Evolutionary conservation across 1,140 invertebrate species (phyloP).

Genomic region (Musca vetustissima): DNA sequence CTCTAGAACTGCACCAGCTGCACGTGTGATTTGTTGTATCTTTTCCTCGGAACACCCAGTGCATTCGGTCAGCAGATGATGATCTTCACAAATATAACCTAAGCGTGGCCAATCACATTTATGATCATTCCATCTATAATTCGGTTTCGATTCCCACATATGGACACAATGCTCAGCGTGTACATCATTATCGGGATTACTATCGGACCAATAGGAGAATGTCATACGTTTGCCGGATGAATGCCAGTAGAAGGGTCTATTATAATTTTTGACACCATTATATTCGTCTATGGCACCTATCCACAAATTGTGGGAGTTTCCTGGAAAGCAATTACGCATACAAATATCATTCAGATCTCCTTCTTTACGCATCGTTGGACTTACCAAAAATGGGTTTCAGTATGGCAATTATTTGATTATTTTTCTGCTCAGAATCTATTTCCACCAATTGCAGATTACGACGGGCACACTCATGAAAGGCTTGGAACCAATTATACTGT

Average conservation of each 20-base stretch:
- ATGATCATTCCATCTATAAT: neutral
- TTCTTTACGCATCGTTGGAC: neutral
- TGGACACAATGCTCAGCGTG: neutral
- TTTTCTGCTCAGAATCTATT: neutral
- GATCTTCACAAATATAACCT: neutral
- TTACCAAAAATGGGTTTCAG: neutral
- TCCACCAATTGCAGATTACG: neutral
- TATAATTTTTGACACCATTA: neutral
- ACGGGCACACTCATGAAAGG: neutral
- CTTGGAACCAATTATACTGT: neutral
- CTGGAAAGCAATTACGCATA: neutral
- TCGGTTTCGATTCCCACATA: neutral
- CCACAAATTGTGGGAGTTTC: neutral
- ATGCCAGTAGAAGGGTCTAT: neutral
- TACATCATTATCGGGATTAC: neutral
- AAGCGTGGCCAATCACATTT: neutral
- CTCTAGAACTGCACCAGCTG: too few species aligned
- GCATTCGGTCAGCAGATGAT: neutral
- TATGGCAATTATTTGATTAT: neutral
- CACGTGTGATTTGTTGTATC: too few species aligned
- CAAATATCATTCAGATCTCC: too few species aligned
- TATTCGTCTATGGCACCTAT: neutral
- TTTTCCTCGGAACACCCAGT: too few species aligned
- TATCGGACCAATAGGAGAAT: neutral
- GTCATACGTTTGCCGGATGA: neutral